Evolutionary conservation across 2,113 vertebrate genomes (phyloP), one percentile per base, ranked within the genome.

Genomic region (Sapajus apella): DNA sequence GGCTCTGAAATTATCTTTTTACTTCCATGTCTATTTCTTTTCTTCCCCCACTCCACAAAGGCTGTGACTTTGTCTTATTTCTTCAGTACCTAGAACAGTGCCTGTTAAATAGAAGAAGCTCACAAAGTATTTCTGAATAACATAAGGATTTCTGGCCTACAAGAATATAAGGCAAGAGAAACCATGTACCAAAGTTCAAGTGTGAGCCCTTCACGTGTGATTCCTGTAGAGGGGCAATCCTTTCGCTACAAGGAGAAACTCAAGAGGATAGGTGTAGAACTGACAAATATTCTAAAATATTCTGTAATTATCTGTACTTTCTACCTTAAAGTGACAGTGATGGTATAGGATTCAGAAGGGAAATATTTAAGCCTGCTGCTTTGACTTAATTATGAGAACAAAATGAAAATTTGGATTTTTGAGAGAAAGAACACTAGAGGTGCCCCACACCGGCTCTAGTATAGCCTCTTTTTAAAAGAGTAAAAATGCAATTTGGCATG

Each of bases 321-420:
- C 8, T 55, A 18, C 55, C 52, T 93, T 87, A 83, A 91, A 89
- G 55, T 79, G 21, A 61, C 40, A 47, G 10, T 4, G 7, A 37
- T 70, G 32, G 37, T 68, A 13, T 56, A 90, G 5, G 11, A 89
- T 75, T 95, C 55, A 84, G 37, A 55, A 77, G 27, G 32, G 14
- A 91, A 64, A 75, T 23, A 35, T 86, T 66, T 86, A 89, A 89
- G 30, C 56, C 30, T 35, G 83, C 8, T n/a, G 40, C 40, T 91
- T 79, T 89, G 35, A 93, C 40, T 79, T 70, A 79, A 75, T 89
- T 82, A 81, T 87, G n/a, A 18, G 43, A 20, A 84, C 50, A 96
- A 95, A 95, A 73, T 35, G 2, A 95, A 97, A 93, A 95, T 21
- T 82, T 18, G 27, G 12, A 92, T 73, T 94, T 92, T 75, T 35